Evolutionary conservation across 2,113 vertebrate genomes (phyloP).

Genomic region (Semnornis frantzii): DNA sequence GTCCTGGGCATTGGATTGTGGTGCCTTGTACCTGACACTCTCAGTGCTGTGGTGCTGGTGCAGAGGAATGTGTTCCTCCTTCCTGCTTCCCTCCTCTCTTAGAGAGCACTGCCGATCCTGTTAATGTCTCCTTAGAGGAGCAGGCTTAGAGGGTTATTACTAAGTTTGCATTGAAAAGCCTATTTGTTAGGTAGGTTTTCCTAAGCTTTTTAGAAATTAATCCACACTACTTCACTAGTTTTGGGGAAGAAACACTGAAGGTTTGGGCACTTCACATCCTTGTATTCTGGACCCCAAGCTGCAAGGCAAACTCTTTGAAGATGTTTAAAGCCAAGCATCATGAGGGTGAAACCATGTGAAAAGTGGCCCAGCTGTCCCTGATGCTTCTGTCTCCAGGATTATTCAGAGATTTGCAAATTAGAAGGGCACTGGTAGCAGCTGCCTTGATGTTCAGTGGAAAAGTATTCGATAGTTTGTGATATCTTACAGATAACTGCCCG

Average conservation of each 20-base stretch:
- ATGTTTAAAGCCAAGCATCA: neutral
- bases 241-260: neutral
- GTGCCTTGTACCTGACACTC: neutral
- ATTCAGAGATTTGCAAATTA: neutral
- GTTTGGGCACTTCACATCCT: neutral
- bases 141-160: neutral
- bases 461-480: neutral
- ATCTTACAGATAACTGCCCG: neutral
- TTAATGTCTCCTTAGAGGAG: neutral
- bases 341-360: neutral
- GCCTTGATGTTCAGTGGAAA: neutral
- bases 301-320: neutral
- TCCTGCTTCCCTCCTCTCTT: neutral
- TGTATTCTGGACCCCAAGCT: neutral
- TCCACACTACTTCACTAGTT: neutral
- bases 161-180: neutral
- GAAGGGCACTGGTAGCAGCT: neutral
- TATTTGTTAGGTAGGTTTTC: neutral
- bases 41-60: neutral
- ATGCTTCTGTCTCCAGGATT: neutral
- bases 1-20: neutral
- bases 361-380: rapidly evolving
- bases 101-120: neutral
- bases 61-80: neutral
- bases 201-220: neutral